Evolutionary conservation across 2,113 vertebrate genomes (phyloP).

Genomic region (Mustelus asterias): DNA sequence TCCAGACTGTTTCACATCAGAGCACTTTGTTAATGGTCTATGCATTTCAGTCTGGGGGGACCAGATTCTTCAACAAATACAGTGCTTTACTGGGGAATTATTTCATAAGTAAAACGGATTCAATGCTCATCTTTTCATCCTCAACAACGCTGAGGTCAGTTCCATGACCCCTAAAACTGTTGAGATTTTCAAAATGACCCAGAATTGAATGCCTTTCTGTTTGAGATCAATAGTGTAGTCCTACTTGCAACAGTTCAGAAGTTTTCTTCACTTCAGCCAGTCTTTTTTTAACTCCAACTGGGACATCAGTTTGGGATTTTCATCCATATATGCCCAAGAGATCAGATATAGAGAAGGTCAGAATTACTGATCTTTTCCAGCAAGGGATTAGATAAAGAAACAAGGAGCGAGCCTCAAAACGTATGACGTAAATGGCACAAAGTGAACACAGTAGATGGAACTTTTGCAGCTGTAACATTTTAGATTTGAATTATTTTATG

Average conservation of each 20-base stretch:
- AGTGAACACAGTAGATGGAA: not conserved
- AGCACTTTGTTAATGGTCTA: not conserved
- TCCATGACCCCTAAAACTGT: not conserved
- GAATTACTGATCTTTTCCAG: not conserved
- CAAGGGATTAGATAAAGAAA: not conserved
- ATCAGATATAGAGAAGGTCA: not conserved
- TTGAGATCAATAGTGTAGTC: not conserved
- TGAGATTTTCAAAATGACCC: not conserved
- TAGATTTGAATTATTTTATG: not conserved
- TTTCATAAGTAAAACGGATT: not conserved
- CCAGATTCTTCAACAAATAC: not conserved
- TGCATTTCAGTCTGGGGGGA: not conserved
- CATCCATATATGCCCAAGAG: not conserved
- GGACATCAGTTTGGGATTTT: not conserved
- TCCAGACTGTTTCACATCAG: not conserved
- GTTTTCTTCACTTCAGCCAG: not conserved
- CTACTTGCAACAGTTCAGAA: not conserved
- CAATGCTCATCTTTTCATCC: not conserved
- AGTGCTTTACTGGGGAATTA: not conserved
- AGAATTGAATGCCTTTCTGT: not conserved
- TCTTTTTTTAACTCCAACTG: not conserved
- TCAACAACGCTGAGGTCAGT: not conserved
- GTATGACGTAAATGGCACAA: not conserved
- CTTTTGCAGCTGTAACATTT: not conserved
- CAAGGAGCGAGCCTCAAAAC: not conserved